Evolutionary conservation across 1,140 invertebrate species (phyloP).

Genomic region (Conus betulinus): DNA sequence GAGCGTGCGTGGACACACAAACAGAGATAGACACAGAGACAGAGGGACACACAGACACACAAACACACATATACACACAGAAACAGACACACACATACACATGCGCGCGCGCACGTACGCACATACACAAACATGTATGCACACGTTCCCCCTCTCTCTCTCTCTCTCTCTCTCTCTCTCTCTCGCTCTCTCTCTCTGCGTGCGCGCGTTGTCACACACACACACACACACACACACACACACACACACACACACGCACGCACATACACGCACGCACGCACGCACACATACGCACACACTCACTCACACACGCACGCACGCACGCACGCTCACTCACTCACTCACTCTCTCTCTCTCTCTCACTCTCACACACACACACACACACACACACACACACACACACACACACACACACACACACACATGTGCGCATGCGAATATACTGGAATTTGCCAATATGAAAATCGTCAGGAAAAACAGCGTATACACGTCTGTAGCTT

Average conservation of each 20-base stretch:
- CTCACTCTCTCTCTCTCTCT: too few relatives aligned
- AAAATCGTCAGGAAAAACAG: too few relatives aligned
- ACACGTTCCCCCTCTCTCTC: neutral
- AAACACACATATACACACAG: too few relatives aligned
- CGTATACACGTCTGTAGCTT: too few relatives aligned
- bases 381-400: neutral
- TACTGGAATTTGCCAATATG: neutral
- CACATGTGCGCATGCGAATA: neutral
- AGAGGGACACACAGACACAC: too few relatives aligned
- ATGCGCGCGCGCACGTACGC: neutral
- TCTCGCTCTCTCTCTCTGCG: too few relatives aligned
- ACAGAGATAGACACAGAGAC: too few relatives aligned
- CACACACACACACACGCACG: slow-evolving; percentile 19
- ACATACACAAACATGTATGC: neutral
- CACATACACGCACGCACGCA: slow-evolving; percentile 8
- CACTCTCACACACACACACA: neutral
- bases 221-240: slow-evolving; percentile 9
- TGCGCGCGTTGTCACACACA: too few relatives aligned
- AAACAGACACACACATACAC: too few relatives aligned
- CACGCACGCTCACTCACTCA: neutral
- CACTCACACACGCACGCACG: neutral
- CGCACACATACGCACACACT: neutral
- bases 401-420: slow-evolving; percentile 9
- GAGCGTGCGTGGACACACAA: too few relatives aligned
- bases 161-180: too few relatives aligned